Base-by-base conservation (phyloP, 2,113 vertebrate genomes). In the Paedocypris sp. region DNA sequence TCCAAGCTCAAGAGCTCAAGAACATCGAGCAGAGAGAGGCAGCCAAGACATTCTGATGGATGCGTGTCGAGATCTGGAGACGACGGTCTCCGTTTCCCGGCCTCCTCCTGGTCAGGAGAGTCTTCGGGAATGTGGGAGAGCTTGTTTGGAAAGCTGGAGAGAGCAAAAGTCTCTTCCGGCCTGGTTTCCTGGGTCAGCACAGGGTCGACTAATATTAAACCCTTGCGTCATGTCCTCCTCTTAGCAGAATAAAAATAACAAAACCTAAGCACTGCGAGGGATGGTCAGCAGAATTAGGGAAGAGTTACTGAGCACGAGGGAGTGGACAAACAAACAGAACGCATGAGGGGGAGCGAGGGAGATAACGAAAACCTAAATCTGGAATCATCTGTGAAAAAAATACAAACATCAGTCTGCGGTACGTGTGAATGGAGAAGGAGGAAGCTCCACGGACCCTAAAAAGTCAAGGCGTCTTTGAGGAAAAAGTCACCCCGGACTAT, bases 61-160 rank as follows among this genome's bases (percentile, higher is more conserved):
- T 49, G 46, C 29, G 4, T 35, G 42, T 66, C 46, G 23, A 50
- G 35, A 35, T 54, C 33, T 32, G 22, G 25, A 18, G 13, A 39
- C 23, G 18, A 18, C 36, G 11, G 25, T 66, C 46, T 50, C 3
- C 31, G 11, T 16, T 18, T 13, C 46, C 22, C 6, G 54, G 5
- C 25, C 28, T 29, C 23, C 49, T 32, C 25, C 42, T 23, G 36
- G 4, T 6, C 13, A 25, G 22, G 13, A 61, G 33, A 45, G 5
- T 23, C 48, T 9, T 6, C 35, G 47, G 18, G 35, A 42, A 58
- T 58, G 38, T 32, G 39, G 54, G 54, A 45, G 54, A 22, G 54
- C 39, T 23, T 58, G 35, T 57, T 64, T 64, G 46, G 48, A 64
- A 52, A 60, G 29, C 36, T 50, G 28, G 35, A 26, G 38, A 49